Evolutionary conservation across 2,113 vertebrate genomes (phyloP), one percentile per base, ranked within the genome.

Genomic region (Glaucomys volans): DNA sequence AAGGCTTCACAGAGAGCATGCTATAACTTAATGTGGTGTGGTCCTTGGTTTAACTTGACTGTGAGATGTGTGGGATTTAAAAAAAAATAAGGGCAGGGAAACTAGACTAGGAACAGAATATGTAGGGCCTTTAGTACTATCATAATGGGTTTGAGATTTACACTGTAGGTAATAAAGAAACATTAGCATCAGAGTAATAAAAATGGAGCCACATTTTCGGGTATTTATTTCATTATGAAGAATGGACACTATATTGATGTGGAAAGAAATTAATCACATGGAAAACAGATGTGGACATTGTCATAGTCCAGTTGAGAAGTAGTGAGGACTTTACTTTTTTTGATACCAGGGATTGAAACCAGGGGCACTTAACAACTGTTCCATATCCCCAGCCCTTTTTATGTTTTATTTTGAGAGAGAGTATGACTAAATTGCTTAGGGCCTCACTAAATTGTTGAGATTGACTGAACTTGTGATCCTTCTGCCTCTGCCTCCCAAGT

Each of bases 121-220:
- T 86, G 35, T 44, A 85, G 10, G 13, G 26, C 57, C 64, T 75
- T 81, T 9, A 57, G 42, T 75, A 66, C 16, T 75, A 22, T 20
- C 74, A 35, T 81, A 81, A 72, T 22, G 30, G 75, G 22, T 81
- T 28, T 52, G 35, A 40, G 28, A 28, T 81, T 95, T 93, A 67
- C 69, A 17, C 1, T 94, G 30, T 37, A 37, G 54, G 30, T 24
- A 74, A 79, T 52, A 79, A 81, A 57, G 17, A 90, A 86, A 22
- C 11, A 67, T 93, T 22, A 80, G 5, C 67, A 74, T 40, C 24
- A 72, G 71, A 44, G 35, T 40, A 77, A 66, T 40, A 64, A 71
- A 91, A 96, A 71, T 92, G 40, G 16, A 85, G 26, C 50, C 66
- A n/a, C 12, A 74, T 85, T 95, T 92, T 59, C 32, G 80, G 54